Conservation (phyloP, 1,140 invertebrate species). For the Hylyphantes graminicola region DNA sequence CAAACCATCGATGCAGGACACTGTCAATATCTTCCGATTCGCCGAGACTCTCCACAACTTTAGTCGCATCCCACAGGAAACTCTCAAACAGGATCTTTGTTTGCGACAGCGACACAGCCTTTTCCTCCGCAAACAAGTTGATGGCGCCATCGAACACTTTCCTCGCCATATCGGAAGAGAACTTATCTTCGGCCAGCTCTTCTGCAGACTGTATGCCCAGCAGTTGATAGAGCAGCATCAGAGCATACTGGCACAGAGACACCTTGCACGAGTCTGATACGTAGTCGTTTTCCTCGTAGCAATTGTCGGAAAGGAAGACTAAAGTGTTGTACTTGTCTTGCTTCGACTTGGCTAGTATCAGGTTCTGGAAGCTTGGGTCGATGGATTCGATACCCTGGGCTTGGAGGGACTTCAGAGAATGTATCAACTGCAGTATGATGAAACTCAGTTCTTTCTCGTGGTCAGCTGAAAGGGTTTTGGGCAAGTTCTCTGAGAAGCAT, state of each 20-base stretch:
- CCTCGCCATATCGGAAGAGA: slow-evolving; percentile 36
- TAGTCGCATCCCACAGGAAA: slow-evolving; percentile 81
- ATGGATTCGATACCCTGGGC: slow-evolving; percentile 84
- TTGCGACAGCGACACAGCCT: slow-evolving; percentile 66
- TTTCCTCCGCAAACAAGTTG: slow-evolving; percentile 63
- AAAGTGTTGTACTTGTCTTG: slow-evolving; percentile 74
- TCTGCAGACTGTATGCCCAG: slow-evolving; percentile 69
- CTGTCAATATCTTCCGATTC: slow-evolving; percentile 36
- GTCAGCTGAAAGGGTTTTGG: slow-evolving; percentile 25
- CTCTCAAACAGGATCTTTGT: slow-evolving; percentile 83
- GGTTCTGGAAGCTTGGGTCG: slow-evolving; percentile 75
- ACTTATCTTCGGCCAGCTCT: slow-evolving; percentile 26
- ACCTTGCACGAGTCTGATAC: slow-evolving; percentile 32
- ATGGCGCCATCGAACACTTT: slow-evolving; percentile 62
- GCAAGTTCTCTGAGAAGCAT: slow-evolving; percentile 33
- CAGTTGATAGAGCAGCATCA: slow-evolving; percentile 76
- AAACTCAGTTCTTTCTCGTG: slow-evolving; percentile 70
- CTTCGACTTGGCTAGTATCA: slow-evolving; percentile 75
- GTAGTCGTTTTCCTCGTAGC: slow-evolving; percentile 47
- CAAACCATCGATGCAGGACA: slow-evolving; percentile 52
- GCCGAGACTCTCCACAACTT: background rate
- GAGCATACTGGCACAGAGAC: slow-evolving; percentile 82
- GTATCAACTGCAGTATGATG: slow-evolving; percentile 82
- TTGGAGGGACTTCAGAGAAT: slow-evolving; percentile 82
- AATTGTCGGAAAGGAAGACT: slow-evolving; percentile 75